phyloP scores from a whole-genome alignment of 2,113 vertebrate genomes.

The Scopus umbretta region DNA sequence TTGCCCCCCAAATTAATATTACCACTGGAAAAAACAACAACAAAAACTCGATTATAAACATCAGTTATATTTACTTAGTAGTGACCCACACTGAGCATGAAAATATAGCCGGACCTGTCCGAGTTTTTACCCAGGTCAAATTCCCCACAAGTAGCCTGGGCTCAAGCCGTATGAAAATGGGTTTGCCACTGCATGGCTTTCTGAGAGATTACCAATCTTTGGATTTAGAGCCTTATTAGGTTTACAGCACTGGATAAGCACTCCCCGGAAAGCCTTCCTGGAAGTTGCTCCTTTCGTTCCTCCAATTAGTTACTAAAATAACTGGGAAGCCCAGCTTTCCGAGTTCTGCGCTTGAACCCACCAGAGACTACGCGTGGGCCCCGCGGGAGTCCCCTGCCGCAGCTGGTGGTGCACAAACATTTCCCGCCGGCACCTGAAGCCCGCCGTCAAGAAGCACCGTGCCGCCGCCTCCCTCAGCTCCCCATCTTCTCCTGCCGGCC shows the following conservation, averaged over 20 bases:
- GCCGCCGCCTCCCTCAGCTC: too few species aligned
- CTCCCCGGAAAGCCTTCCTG: background rate
- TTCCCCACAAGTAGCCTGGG: background rate
- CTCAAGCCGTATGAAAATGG: background rate
- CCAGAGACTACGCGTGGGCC: fast-evolving
- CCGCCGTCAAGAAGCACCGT: fast-evolving
- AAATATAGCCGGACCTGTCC: background rate
- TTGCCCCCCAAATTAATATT: background rate
- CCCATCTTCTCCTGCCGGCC: background rate
- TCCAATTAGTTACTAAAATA: too few species aligned
- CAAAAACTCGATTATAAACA: background rate
- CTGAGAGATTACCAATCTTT: background rate
- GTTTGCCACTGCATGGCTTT: background rate
- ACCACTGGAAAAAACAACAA: background rate
- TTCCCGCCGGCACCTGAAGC: fast-evolving
- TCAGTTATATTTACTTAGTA: background rate
- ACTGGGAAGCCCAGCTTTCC: too few species aligned
- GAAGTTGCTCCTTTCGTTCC: background rate
- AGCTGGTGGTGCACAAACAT: background rate
- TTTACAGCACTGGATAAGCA: background rate
- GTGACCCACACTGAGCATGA: background rate
- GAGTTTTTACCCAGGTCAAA: background rate
- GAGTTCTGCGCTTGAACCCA: background rate
- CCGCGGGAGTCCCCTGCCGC: too few species aligned
- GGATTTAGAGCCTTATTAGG: background rate